Evolutionary conservation across 2,797 vertebrate species (phyloP).

Genomic region (Amblyraja radiata): DNA sequence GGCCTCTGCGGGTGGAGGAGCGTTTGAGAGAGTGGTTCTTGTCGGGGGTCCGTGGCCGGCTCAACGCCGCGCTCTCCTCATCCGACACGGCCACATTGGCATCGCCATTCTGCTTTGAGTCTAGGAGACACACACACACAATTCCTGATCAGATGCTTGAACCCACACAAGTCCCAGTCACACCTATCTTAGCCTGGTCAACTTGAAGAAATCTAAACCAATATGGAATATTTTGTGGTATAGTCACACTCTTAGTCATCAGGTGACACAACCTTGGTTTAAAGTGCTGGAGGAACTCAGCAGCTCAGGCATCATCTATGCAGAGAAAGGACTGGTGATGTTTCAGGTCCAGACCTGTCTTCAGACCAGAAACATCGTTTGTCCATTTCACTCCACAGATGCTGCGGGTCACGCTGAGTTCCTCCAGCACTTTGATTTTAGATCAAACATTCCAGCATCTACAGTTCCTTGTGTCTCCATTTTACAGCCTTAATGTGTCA

Average conservation of each 20-base stretch:
- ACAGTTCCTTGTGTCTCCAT: no score
- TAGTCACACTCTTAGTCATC: neutral
- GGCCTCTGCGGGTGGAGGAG: constrained; percentile 71
- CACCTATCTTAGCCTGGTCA: neutral
- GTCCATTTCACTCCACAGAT: no score
- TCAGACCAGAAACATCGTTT: no score
- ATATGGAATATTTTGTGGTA: neutral
- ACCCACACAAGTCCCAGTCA: neutral
- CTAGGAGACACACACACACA: constrained; percentile 51
- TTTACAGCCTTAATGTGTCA: neutral
- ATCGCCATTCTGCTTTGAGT: constrained; percentile 91
- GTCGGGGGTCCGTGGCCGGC: constrained; percentile 66
- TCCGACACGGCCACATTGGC: constrained; percentile 80
- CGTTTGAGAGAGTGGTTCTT: constrained; percentile 70
- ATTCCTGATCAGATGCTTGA: neutral
- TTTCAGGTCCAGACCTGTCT: no score
- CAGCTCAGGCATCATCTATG: no score
- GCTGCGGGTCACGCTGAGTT: no score
- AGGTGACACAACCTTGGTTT: no score
- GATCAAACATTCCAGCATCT: no score
- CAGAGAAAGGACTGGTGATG: no score
- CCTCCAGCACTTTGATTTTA: no score
- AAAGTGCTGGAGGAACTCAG: no score
- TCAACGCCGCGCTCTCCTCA: constrained; percentile 73
- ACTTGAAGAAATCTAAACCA: neutral